Evolutionary conservation across 2,113 vertebrate genomes (phyloP), one percentile per base, ranked within the genome.

Genomic region (Silurus meridionalis): DNA sequence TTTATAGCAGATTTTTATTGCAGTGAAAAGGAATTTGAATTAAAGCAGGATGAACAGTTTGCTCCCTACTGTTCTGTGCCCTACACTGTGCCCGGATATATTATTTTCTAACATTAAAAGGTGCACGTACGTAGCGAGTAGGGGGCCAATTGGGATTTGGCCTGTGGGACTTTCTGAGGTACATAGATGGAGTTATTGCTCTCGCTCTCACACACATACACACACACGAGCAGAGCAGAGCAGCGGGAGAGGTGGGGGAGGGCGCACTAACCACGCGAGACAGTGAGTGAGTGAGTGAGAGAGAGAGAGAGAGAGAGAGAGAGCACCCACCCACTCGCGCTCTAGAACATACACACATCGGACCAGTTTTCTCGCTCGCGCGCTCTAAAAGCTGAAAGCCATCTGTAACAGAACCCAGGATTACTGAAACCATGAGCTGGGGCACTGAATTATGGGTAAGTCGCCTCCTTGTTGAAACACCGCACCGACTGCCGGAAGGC

Each of bases 381-480:
- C 84, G 88, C 67, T 72, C 55, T 61, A 78, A 64, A 60, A 80
- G 83, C 58, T 48, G 61, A 85, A 52, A 66, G 66, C 88, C 50
- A n/a, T 23, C 25, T 3, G 37, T 69, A 83, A 46, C 78, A 80
- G 78, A 80, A 80, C 78, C 37, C 60, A 37, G 80, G 80, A 82
- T 64, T 82, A 82, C 46, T 64, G 79, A 37, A 85, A 87, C 83
- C 88, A 89, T 89, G 88, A 89, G 88, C 86, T 89, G 88, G 88
- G 88, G 88, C 87, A 89, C 86, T 80, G 88, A 89, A 53, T 83
- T 89, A 28, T 89, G 88, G 88, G 88, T 89, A 84, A 87, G 88
- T 85, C 37, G 2, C 3, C 3, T 80, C 11, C 46, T 50, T 25
- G 11, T 60, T 48, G 15, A 74, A 82, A 50, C 21, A 25, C n/a